Evolutionary conservation across 2,113 vertebrate genomes (phyloP).

Genomic region (Tenebrosternarchus preto): DNA sequence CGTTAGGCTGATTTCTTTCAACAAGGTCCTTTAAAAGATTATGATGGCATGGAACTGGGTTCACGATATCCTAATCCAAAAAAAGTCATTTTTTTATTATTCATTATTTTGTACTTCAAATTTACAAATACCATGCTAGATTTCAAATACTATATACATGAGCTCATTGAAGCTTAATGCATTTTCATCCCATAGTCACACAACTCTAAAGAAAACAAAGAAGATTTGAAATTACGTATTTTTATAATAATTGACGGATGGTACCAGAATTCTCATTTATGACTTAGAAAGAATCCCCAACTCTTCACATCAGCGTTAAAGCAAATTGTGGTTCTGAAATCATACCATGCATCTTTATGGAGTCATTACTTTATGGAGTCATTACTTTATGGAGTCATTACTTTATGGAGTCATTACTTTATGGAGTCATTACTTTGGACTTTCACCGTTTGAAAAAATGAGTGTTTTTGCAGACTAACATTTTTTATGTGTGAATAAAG

Average conservation of each 20-base stretch:
- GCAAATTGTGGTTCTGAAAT: background rate
- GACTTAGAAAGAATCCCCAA: background rate
- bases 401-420: background rate
- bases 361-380: background rate
- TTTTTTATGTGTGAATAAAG: background rate
- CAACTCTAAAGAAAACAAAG: slow-evolving; percentile 19
- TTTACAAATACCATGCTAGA: too few species aligned
- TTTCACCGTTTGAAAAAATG: background rate
- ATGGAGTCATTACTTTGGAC: background rate
- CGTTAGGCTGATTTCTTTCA: too few species aligned
- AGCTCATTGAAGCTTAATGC: background rate
- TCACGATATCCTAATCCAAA: too few species aligned
- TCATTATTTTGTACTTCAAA: too few species aligned
- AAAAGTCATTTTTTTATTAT: too few species aligned
- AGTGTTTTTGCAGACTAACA: too few species aligned
- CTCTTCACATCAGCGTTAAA: background rate
- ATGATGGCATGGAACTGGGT: too few species aligned
- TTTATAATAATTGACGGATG: background rate
- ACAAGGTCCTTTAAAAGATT: too few species aligned
- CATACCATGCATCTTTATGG: background rate
- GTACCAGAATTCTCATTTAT: background rate
- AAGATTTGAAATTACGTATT: background rate
- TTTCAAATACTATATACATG: background rate
- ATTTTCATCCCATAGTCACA: background rate
- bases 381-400: background rate